These are phyloP conservation scores for Siniperca obscura DNA, from an alignment of 2,797 vertebrate species.

Conservation along the genomic window DNA sequence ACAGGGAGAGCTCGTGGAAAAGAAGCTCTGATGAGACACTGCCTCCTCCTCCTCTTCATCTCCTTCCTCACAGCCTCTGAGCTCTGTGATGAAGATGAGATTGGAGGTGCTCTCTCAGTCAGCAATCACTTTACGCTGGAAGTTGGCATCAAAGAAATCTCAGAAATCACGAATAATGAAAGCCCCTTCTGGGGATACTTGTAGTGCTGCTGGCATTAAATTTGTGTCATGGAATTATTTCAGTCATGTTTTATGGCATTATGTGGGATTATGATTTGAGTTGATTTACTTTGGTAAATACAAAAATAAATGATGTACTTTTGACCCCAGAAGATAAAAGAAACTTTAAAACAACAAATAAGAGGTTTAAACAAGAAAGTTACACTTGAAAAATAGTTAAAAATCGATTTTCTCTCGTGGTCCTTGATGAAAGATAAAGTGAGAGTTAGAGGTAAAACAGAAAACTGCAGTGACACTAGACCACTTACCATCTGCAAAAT, in stretches of 20 bases:
- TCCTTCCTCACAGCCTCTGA: slow-evolving; percentile 30
- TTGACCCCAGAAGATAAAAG: neutral
- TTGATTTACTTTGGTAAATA: slow-evolving; percentile 7
- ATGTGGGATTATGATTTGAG: slow-evolving; percentile 6
- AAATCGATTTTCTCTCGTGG: neutral
- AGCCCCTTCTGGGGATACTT: slow-evolving; percentile 18
- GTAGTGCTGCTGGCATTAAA: slow-evolving; percentile 14
- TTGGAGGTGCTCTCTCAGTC: slow-evolving; percentile 37
- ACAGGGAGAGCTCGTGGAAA: slow-evolving; percentile 31
- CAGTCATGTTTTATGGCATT: slow-evolving; percentile 14
- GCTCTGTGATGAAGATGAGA: slow-evolving; percentile 51
- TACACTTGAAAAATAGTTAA: neutral
- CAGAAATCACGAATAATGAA: slow-evolving; percentile 38
- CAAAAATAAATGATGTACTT: neutral
- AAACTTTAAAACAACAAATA: neutral
- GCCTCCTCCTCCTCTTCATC: slow-evolving; percentile 40
- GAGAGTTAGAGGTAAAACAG: neutral
- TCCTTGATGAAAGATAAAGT: neutral
- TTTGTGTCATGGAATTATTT: slow-evolving; percentile 30
- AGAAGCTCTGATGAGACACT: slow-evolving; percentile 54
- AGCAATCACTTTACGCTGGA: slow-evolving; percentile 44
- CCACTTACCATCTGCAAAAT: neutral
- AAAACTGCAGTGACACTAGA: neutral
- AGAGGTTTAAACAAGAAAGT: neutral
- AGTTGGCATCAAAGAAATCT: slow-evolving; percentile 54